These are phyloP conservation scores for Exephanes ischioxanthus DNA, from an alignment of 2,888 invertebrate species.

Conservation along the genomic window DNA sequence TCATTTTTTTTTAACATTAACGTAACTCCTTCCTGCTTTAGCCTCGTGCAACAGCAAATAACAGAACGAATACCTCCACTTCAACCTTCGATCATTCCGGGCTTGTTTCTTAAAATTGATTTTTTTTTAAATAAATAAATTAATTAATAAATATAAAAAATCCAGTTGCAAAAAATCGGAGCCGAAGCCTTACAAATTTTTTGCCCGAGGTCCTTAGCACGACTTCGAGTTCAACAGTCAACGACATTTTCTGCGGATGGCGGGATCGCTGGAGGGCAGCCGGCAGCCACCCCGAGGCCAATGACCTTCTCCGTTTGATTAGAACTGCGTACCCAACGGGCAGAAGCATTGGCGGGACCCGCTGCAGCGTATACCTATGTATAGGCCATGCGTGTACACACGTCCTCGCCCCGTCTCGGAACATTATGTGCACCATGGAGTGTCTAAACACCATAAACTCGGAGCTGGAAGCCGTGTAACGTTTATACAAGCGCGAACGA, in stretches of 20 bases:
- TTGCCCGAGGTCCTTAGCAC: neutral
- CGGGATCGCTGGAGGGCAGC: slow-evolving; percentile 15
- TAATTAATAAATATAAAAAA: neutral
- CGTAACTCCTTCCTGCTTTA: no score
- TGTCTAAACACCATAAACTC: slow-evolving; percentile 69
- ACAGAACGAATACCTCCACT: no score
- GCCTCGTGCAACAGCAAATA: no score
- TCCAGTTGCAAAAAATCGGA: neutral
- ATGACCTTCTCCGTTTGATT: slow-evolving; percentile 52
- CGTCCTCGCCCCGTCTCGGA: slow-evolving; percentile 36
- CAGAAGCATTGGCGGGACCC: slow-evolving; percentile 25
- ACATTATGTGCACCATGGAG: slow-evolving; percentile 50
- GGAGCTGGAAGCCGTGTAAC: slow-evolving; percentile 35
- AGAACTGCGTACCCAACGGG: slow-evolving; percentile 47
- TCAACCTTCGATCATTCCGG: no score
- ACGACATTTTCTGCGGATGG: slow-evolving; percentile 43
- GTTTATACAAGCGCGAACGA: slow-evolving; percentile 37
- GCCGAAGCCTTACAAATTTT: neutral
- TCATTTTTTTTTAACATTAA: no score
- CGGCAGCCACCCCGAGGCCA: slow-evolving; percentile 36
- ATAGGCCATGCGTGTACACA: slow-evolving; percentile 35
- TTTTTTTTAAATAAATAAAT: neutral
- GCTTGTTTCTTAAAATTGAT: no score
- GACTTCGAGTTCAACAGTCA: slow-evolving; percentile 19
- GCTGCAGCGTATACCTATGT: slow-evolving; percentile 6